These are phyloP conservation scores for Perdix hodgsoniae DNA, from an alignment of 2,797 vertebrate genomes.

Conservation along the genomic window DNA sequence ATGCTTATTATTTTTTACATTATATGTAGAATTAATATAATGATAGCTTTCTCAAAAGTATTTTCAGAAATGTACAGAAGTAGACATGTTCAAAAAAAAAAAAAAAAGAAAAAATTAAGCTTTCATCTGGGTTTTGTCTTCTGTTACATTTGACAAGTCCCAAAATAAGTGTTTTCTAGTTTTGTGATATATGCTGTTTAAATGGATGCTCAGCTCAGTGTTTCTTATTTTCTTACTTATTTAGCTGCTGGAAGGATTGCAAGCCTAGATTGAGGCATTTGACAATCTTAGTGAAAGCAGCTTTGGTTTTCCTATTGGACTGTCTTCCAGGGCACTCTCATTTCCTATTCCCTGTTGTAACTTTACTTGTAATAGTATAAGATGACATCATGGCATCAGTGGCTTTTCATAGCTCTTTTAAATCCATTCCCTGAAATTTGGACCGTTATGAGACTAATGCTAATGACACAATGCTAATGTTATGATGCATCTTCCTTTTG, in stretches of 20 bases:
- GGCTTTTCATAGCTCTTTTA: neutral
- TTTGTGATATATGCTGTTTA: neutral
- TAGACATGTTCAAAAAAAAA: neutral
- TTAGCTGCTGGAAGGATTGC: neutral
- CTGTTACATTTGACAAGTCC: neutral
- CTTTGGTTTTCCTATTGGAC: neutral
- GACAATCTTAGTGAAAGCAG: neutral
- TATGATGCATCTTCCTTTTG: neutral
- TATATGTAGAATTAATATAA: neutral
- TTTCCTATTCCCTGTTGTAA: neutral
- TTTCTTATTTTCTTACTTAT: neutral
- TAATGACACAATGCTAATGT: neutral
- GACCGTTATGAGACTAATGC: neutral
- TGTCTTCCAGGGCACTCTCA: neutral
- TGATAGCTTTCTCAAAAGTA: neutral
- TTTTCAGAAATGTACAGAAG: neutral
- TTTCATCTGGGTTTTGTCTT: neutral
- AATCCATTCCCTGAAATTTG: neutral
- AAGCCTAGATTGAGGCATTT: neutral
- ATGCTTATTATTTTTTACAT: neutral
- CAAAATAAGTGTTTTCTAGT: neutral
- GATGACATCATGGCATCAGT: neutral
- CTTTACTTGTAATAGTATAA: neutral
- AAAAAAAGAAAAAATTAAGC: neutral
- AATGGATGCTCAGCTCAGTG: neutral